Evolutionary conservation across 1,140 invertebrate species (phyloP), one percentile per base, ranked within the genome.

Genomic region (Psilanteris sp.): DNA sequence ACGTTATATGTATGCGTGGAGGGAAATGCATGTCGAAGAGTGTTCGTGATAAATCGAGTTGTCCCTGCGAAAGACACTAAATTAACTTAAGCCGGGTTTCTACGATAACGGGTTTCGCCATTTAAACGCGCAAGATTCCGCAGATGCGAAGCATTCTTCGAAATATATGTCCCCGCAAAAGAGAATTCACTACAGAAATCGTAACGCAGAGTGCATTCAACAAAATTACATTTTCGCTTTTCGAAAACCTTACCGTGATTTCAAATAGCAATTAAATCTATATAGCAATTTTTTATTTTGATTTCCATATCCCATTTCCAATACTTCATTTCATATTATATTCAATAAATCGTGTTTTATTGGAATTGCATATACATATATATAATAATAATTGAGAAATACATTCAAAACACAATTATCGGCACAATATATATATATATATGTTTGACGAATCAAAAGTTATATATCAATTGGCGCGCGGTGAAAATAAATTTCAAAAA

Each of bases 1-100:
- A 31, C 39, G 24, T 57, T 52, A 50, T n/a, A n/a, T 59, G 29
- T 39, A 16, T 31, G 29, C 37, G 22, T 7, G 37, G 20, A 34
- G 13, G 52, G 41, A 57, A 70, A 59, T 20, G 52, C 26, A 50
- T 20, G 44, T 43, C 34, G 15, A 9, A 48, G 34, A 57, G 26
- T 44, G 18, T 72, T 55, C 57, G 68, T 55, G 68, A 72, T 72
- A 62, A 72, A 72, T 72, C 68, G 68, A 72, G 48, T 50, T 39
- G 57, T 72, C 50, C 41, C 13, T 14, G 15, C 5, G 11, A 16
- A 43, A 7, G 54, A 55, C 52, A 46, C 61, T 52, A 74, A 74
- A 74, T 67, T 67, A 61, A 34, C 34, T 39, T 66, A 61, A 59
- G 44, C 54, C 18, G 24, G 20, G 41, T 34, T 32, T 43, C 52